Base-by-base conservation (phyloP, 2,888 invertebrate genomes). In the Eurytoma californica region DNA sequence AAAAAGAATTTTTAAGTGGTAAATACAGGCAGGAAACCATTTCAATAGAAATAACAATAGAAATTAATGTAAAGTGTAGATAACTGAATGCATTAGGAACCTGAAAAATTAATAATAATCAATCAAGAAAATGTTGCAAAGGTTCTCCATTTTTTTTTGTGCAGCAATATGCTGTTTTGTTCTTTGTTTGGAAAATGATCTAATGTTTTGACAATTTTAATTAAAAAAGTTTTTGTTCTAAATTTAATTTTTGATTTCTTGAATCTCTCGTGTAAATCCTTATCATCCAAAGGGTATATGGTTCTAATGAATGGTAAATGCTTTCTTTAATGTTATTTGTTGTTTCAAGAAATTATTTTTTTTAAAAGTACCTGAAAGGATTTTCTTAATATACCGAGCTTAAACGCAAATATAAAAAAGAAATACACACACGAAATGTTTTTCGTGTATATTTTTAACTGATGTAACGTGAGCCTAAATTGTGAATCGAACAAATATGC, bases 331-430 rank as follows among this genome's bases (percentile, higher is more conserved):
- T 66, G 55, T 66, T 61, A 57, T 68, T 24, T 76, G 68, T 61
- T 72, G 16, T 61, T 61, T 68, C 66, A 61, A 18, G 20, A 75
- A 67, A 55, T 16, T 66, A 58, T 61, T 77, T 70, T 70, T 75
- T 16, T 74, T n/a, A n/a, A 65, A 65, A 69, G 81, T 81, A 81
- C 81, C 78, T 81, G 78, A 78, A 72, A 39, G 65, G 61, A 78
- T 53, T n/a, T 65, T 39, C 58, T 63, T 39, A 58, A 73, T 76
- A 76, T 79, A 79, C 58, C 76, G 81, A 81, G 81, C 81, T 81
- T 81, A 82, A 55, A 77, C 51, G 74, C 77, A 72, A 70, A 76
- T 82, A 79, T 39, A 66, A 53, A 74, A 63, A 20, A 39, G 7
- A 39, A 30, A 30, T n/a, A n/a, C n/a, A n/a, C 2, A 61, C 68